Conservation (phyloP, 2,113 vertebrate species). For the Sinocyclocheilus maitianheensis region DNA sequence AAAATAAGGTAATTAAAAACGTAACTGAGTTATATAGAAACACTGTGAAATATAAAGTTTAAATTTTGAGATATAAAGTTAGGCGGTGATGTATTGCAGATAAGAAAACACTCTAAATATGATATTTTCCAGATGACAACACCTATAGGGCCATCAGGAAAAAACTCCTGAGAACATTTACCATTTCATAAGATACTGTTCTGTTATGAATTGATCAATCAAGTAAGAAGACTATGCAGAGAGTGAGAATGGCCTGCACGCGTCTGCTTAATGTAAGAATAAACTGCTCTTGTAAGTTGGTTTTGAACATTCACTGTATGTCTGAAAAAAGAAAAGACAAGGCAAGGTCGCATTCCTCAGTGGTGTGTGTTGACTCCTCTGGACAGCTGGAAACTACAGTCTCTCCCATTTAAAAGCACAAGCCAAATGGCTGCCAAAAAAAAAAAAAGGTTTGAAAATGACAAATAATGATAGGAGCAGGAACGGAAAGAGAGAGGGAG, state of each 20-base stretch:
- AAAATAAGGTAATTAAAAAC: too few species aligned
- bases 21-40: neutral
- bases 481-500: neutral
- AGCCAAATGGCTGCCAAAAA: conserved; percentile 19
- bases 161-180: neutral
- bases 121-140: conserved; percentile 1
- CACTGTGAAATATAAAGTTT: neutral
- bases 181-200: neutral
- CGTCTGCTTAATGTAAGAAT: conserved; percentile 14
- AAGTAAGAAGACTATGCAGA: neutral
- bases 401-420: conserved; percentile 21
- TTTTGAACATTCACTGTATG: neutral
- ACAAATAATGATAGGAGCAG: conserved; percentile 23
- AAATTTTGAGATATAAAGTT: neutral
- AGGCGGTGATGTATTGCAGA: neutral
- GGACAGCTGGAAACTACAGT: conserved; percentile 28
- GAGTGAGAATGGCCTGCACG: neutral
- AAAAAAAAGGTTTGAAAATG: conserved; percentile 28
- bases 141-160: neutral
- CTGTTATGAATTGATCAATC: neutral
- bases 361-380: conserved; percentile 28
- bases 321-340: conserved; percentile 28
- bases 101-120: neutral
- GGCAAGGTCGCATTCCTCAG: neutral
- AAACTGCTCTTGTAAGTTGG: neutral